Evolutionary conservation across 2,113 vertebrate species (phyloP).

Genomic region (Pelodiscus sinensis): DNA sequence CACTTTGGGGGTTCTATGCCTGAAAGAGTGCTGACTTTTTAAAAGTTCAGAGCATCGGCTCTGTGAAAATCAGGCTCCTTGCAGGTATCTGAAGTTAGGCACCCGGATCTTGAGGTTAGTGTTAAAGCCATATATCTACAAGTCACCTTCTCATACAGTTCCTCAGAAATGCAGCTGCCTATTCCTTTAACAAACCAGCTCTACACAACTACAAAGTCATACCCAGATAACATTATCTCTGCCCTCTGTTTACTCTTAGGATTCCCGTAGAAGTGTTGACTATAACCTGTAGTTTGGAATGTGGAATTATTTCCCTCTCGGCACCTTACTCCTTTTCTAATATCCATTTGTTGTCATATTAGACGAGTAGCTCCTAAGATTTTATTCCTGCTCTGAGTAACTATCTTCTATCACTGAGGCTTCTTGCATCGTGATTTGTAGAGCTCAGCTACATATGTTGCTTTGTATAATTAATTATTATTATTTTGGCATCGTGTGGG

Average conservation of each 20-base stretch:
- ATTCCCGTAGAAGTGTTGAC: constrained; percentile 13
- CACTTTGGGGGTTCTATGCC: background rate
- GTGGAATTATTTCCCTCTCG: constrained; percentile 48
- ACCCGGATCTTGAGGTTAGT: background rate
- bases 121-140: rapidly evolving
- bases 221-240: background rate
- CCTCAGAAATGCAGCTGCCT: background rate
- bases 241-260: background rate
- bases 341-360: constrained; percentile 24
- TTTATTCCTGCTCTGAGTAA: constrained; percentile 54
- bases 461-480: constrained; percentile 40
- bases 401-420: constrained; percentile 45
- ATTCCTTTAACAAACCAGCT: background rate
- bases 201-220: background rate
- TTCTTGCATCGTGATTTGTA: background rate
- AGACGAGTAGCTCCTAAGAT: background rate
- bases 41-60: background rate
- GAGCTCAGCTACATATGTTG: background rate
- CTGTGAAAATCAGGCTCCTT: background rate
- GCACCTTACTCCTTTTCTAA: constrained; percentile 30
- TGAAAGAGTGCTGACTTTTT: background rate
- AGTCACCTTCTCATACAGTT: rapidly evolving
- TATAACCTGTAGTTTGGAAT: background rate
- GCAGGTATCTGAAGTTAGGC: background rate
- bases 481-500: background rate